These are phyloP conservation scores for Heliconius nattereri DNA, from an alignment of 1,140 invertebrate genomes.

Conservation along the genomic window DNA sequence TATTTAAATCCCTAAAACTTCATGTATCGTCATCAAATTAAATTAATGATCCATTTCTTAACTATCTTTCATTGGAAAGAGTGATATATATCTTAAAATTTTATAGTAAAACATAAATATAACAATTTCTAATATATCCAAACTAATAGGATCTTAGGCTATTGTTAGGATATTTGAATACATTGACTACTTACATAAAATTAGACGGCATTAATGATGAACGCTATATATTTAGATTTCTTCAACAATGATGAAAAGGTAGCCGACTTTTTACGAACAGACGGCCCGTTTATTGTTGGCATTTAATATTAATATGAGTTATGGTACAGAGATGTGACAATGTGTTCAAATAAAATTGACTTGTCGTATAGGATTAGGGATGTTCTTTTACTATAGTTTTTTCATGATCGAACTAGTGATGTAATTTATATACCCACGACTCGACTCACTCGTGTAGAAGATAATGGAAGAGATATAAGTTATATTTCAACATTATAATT, in stretches of 20 bases:
- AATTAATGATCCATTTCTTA: neutral
- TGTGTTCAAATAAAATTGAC: slow-evolving; percentile 71
- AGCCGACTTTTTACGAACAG: slow-evolving; percentile 62
- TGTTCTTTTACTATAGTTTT: slow-evolving; percentile 59
- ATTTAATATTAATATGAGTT: slow-evolving; percentile 73
- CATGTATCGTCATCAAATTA: neutral
- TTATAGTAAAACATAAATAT: neutral
- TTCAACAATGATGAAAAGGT: slow-evolving; percentile 71
- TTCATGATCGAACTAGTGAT: slow-evolving; percentile 70
- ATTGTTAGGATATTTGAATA: neutral
- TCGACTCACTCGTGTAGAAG: slow-evolving; percentile 43
- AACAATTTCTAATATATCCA: neutral
- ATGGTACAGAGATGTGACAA: slow-evolving; percentile 66
- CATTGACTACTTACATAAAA: slow-evolving; percentile 49
- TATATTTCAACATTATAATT: slow-evolving; percentile 34
- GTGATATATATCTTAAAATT: neutral
- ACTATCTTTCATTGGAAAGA: neutral
- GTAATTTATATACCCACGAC: slow-evolving; percentile 70
- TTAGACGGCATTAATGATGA: slow-evolving; percentile 66
- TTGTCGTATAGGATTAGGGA: slow-evolving; percentile 66
- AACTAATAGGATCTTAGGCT: neutral
- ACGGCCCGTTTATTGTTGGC: slow-evolving; percentile 58
- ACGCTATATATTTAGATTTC: slow-evolving; percentile 73
- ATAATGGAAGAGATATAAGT: slow-evolving; percentile 32
- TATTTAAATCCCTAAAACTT: neutral